Evolutionary conservation across 2,113 vertebrate species (phyloP).

Genomic region (Heterotilapia buettikoferi): DNA sequence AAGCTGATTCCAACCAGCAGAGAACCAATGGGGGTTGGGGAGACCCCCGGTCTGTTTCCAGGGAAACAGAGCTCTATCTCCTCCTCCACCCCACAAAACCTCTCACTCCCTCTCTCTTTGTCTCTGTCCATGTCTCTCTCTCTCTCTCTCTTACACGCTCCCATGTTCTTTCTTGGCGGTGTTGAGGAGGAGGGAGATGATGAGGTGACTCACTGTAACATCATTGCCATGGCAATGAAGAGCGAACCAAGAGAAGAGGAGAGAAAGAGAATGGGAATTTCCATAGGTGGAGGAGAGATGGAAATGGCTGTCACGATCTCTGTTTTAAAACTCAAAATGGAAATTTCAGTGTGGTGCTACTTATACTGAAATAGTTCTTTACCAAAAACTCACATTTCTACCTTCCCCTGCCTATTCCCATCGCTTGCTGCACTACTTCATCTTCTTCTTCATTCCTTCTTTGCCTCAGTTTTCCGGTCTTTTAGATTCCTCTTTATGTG

Average conservation of each 20-base stretch:
- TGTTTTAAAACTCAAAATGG: not conserved
- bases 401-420: not conserved
- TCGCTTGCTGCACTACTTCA: not conserved
- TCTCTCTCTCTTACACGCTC: slow-evolving; percentile 8
- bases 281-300: slow-evolving; percentile 7
- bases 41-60: slow-evolving; percentile 72
- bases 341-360: not conserved
- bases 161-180: slow-evolving; percentile 48
- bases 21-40: slow-evolving; percentile 59
- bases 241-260: slow-evolving; percentile 22
- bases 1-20: slow-evolving; percentile 58
- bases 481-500: not conserved
- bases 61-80: slow-evolving; percentile 65
- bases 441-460: not conserved
- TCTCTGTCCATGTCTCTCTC: not conserved
- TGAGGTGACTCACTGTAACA: slow-evolving; percentile 71
- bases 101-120: not conserved
- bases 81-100: not conserved
- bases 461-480: not conserved
- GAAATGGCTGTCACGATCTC: slow-evolving; percentile 4
- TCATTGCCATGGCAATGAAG: slow-evolving; percentile 67
- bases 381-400: not conserved
- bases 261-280: slow-evolving; percentile 26
- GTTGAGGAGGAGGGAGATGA: slow-evolving; percentile 61
- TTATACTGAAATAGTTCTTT: not conserved